A percentile compares a stretch with the other conserved stretches of the same genome.
phyloP scores from a whole-genome alignment of 2,113 vertebrate species.

The Planiliza haematocheilus region DNA sequence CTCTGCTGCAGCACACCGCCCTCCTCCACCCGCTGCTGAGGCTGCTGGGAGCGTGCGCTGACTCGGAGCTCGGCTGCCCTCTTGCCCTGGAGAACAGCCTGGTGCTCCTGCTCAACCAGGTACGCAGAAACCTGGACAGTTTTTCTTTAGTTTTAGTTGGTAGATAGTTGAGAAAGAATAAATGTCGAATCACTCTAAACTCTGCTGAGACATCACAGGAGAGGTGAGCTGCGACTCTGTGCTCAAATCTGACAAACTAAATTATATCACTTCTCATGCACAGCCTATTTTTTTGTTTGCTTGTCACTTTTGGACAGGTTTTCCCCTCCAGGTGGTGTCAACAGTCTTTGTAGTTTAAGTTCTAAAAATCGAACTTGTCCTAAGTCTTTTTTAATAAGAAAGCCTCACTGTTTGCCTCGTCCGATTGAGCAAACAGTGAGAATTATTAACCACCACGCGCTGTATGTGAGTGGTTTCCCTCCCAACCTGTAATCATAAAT shows the following conservation, averaged over 20 bases:
- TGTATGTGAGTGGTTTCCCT: no score
- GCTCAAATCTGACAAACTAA: not conserved
- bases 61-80: conserved; percentile 83
- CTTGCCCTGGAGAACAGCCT: conserved; percentile 88
- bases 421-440: no score
- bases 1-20: conserved; percentile 88
- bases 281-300: not conserved
- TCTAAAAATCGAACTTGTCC: no score
- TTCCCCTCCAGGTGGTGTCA: no score
- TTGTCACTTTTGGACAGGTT: not conserved
- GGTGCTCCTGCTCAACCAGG: conserved; percentile 93
- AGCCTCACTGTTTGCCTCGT: no score
- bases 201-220: not conserved
- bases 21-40: conserved; percentile 90
- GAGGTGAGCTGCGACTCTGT: not conserved
- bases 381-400: no score
- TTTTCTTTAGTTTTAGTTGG: no score
- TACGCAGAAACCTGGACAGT: conserved; percentile 10
- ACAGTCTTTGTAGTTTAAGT: no score
- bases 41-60: conserved; percentile 88
- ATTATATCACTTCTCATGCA: not conserved
- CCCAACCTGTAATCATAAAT: no score
- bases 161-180: no score
- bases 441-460: no score
- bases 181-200: no score